Base-by-base conservation (phyloP, 1,140 invertebrate species). In the Colletes latitarsis region DNA sequence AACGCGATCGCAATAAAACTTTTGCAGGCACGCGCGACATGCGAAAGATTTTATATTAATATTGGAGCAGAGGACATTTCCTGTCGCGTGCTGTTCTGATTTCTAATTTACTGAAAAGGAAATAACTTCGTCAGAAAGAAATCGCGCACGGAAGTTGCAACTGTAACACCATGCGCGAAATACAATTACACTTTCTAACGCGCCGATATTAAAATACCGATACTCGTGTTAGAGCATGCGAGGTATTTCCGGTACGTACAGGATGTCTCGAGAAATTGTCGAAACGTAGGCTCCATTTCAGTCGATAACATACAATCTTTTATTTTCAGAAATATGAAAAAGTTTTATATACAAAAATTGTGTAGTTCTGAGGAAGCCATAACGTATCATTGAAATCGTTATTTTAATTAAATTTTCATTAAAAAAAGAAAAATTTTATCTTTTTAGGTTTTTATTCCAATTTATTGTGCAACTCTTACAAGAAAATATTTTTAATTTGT, bases 101-200 rank as follows among this genome's bases (percentile, higher is more conserved):
- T 30, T 30, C 30, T 30, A 2, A 66, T 66, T 66, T 66, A 66
- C 63, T n/a, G 63, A 46, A 66, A 66, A 66, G 63, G 63, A 66
- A 66, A 66, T 66, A 66, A 66, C 63, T 49, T 46, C 43, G 63
- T 49, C 63, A 15, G 8, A n/a, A 66, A 8, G 63, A 66, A 66
- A 66, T 46, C 63, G 43, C 39, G n/a, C 30, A 46, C 41, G 63
- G 63, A 9, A 3, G 12, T 66, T 64, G 17, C 62, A 41, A 6
- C 15, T 19, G 63, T 12, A 19, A 17, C 8, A 19, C n/a, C 17
- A 17, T 3, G 9, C 63, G 41, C 8, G 17, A 46, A 66, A 66
- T 17, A 46, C 41, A 46, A 46, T 66, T 9, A 43, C 2, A 4
- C n/a, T 2, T 46, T 46, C 41, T 60, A n/a, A 19, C 6, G 39